phyloP scores from a whole-genome alignment of 2,797 vertebrate species.

The Tragopan temminckii region DNA sequence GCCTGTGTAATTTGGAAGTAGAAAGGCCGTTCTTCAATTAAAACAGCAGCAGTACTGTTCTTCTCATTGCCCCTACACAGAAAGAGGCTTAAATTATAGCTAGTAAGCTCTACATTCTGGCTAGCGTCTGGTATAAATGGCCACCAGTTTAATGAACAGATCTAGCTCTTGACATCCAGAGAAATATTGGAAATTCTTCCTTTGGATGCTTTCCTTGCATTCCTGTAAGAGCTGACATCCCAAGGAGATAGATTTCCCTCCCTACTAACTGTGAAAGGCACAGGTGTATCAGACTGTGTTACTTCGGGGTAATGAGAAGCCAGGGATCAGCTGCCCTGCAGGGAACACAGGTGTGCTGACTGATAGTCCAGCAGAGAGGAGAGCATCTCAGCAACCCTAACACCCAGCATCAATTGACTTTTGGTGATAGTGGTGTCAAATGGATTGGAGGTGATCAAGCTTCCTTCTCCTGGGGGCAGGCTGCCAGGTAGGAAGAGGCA shows the following conservation, averaged over 20 bases:
- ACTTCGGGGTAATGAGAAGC: neutral
- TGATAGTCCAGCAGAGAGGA: neutral
- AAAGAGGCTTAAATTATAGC: neutral
- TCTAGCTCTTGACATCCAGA: neutral
- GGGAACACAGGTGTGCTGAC: neutral
- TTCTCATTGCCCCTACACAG: neutral
- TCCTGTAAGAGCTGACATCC: neutral
- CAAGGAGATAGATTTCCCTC: neutral
- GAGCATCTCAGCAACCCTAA: neutral
- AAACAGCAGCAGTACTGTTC: neutral
- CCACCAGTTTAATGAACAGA: neutral
- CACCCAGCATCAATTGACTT: neutral
- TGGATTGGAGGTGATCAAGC: neutral
- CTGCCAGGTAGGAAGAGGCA: neutral
- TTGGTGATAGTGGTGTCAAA: neutral
- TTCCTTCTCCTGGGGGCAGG: neutral
- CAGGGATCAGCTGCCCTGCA: neutral
- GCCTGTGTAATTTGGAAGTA: neutral
- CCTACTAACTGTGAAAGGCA: neutral
- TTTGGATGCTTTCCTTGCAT: neutral
- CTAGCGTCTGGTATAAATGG: no score
- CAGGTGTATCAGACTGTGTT: neutral
- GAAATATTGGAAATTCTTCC: neutral
- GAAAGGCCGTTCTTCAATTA: neutral
- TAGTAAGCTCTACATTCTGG: neutral